Evolutionary conservation across 2,113 vertebrate genomes (phyloP), one percentile per base, ranked within the genome.

Genomic region (Psettodes erumei): DNA sequence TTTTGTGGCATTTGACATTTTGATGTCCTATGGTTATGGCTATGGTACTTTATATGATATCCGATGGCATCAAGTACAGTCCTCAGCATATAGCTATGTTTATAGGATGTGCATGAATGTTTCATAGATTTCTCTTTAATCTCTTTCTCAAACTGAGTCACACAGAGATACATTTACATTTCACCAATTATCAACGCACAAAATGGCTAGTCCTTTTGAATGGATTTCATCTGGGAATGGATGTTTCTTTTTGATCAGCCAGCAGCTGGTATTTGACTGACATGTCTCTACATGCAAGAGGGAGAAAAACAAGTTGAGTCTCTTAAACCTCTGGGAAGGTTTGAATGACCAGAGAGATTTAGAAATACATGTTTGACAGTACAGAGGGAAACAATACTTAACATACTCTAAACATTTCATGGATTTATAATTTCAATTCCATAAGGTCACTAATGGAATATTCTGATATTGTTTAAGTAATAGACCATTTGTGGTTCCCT

Each of bases 211-310:
- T 16, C 27, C 8, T 1, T 60, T 47, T 25, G 1, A 75, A 25
- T 1, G 16, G 2, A 2, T 43, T 11, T 48, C 8, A 48, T n/a
- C 37, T 27, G 9, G 27, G 4, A 38, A 2, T 33, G 18, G 11
- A 28, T 11, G 40, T 27, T 38, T 66, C 32, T 38, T 7, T 27
- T 21, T 58, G 27, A 30, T 73, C 10, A 28, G 27, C 9, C 28
- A n/a, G n/a, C 21, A 51, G 47, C 33, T 55, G 85, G 90, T 74
- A 93, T 93, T 88, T 84, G 40, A 32, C 65, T 0, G 67, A 88
- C 93, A 58, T 90, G 94, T 88, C 81, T 64, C 56, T 70, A 68
- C 94, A 82, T 7, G 93, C 37, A 23, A 3, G 50, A 43, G 45
- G 66, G 64, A 42, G 25, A 65, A 30, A 3, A 6, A n/a, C n/a